These are phyloP conservation scores for Sylvietta virens DNA, from an alignment of 2,113 vertebrate genomes.

Conservation along the genomic window DNA sequence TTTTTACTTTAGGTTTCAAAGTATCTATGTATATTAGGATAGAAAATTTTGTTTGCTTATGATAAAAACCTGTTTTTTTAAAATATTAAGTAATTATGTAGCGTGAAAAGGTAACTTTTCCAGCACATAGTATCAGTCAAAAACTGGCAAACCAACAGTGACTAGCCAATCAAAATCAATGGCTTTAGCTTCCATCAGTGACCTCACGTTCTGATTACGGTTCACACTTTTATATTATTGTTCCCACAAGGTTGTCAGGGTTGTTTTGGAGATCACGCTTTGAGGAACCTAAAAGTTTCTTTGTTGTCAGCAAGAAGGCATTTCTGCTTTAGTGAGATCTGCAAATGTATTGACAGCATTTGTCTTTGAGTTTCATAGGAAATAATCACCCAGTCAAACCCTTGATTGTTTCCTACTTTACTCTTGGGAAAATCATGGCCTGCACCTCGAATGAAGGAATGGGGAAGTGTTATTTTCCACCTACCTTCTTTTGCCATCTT, in stretches of 20 bases:
- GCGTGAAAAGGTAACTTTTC: background rate
- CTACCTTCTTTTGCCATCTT: conserved; percentile 80
- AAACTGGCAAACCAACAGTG: background rate
- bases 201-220: conserved; percentile 13
- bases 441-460: conserved; percentile 36
- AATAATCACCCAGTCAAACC: conserved; percentile 64
- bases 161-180: background rate
- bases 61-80: background rate
- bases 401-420: conserved; percentile 45
- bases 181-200: background rate
- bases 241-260: background rate
- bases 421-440: conserved; percentile 40
- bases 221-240: conserved; percentile 16
- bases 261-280: conserved; percentile 22
- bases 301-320: conserved; percentile 48
- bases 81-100: background rate
- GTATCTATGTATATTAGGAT: background rate
- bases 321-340: conserved; percentile 54
- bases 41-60: background rate
- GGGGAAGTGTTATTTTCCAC: conserved; percentile 52
- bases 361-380: conserved; percentile 70
- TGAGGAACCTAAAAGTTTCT: conserved; percentile 57
- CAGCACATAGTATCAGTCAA: background rate
- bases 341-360: conserved; percentile 61
- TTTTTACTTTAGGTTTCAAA: background rate